Evolutionary conservation across 2,113 vertebrate genomes (phyloP).

Genomic region (Serinus canaria): DNA sequence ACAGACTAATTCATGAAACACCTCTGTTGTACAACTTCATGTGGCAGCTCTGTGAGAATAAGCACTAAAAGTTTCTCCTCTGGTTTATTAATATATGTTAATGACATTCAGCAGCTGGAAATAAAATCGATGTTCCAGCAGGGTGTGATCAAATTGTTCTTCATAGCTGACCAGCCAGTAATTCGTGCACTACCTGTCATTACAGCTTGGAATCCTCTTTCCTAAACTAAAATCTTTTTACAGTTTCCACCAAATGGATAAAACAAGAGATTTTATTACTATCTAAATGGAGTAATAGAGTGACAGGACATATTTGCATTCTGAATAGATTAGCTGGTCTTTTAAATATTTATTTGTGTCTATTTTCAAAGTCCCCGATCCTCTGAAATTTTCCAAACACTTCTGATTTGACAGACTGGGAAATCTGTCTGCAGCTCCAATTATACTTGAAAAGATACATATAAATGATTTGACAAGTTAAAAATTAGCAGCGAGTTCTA

Average conservation of each 20-base stretch:
- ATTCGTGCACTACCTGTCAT: background rate
- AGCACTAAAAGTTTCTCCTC: background rate
- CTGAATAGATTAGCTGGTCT: slow-evolving; percentile 42
- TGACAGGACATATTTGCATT: slow-evolving; percentile 47
- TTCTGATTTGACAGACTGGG: slow-evolving; percentile 61
- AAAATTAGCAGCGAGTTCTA: slow-evolving; percentile 63
- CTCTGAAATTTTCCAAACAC: slow-evolving; percentile 53
- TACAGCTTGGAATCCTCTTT: background rate
- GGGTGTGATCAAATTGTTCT: background rate
- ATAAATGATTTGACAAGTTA: slow-evolving; percentile 69
- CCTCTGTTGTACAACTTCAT: background rate
- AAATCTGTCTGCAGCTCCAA: slow-evolving; percentile 64
- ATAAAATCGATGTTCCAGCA: background rate
- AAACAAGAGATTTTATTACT: slow-evolving; percentile 3
- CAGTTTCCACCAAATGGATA: background rate
- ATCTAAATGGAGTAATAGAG: slow-evolving; percentile 28
- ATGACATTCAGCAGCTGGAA: slow-evolving; percentile 20
- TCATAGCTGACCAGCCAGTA: background rate
- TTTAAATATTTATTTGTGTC: slow-evolving; percentile 62
- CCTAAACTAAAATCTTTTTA: background rate
- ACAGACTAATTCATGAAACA: background rate
- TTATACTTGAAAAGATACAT: slow-evolving; percentile 69
- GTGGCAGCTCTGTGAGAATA: background rate
- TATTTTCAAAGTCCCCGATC: slow-evolving; percentile 51
- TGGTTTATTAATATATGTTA: background rate